These are phyloP conservation scores for Nebria ingens DNA, from an alignment of 1,140 invertebrate genomes.

Conservation along the genomic window DNA sequence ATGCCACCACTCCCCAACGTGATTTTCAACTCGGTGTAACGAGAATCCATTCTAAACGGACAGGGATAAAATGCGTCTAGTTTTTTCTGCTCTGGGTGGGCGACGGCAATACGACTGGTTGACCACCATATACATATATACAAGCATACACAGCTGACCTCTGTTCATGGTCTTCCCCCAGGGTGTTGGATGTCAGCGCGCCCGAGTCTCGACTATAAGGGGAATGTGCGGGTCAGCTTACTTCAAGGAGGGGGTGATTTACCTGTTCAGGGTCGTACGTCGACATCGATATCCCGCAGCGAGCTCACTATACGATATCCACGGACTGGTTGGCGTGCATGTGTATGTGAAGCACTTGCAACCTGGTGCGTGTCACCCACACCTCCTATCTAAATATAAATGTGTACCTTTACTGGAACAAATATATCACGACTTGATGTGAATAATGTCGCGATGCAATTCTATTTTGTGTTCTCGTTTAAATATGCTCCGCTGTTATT, in stretches of 20 bases:
- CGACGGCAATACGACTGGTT: neutral
- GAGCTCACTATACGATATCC: neutral
- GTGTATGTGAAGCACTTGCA: neutral
- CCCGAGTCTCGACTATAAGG: neutral
- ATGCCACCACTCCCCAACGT: neutral
- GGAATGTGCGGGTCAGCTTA: neutral
- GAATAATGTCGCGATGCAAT: neutral
- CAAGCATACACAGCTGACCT: neutral
- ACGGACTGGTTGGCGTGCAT: too few relatives aligned
- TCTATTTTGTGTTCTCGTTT: conserved; percentile 3
- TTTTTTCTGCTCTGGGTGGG: conserved; percentile 3
- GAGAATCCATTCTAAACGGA: neutral
- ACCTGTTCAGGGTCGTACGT: conserved; percentile 3
- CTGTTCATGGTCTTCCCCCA: neutral
- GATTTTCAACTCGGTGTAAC: neutral
- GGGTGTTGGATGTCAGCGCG: conserved; percentile 1
- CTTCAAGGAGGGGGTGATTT: neutral
- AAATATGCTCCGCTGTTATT: neutral
- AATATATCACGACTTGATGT: conserved; percentile 4
- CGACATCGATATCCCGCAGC: conserved; percentile 4
- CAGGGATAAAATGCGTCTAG: neutral
- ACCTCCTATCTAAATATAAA: conserved; percentile 6
- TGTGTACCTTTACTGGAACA: conserved; percentile 2
- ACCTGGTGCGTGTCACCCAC: neutral
- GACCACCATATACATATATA: neutral